Evolutionary conservation across 1,140 invertebrate species (phyloP).

Genomic region (Leptonema lineaticorne): DNA sequence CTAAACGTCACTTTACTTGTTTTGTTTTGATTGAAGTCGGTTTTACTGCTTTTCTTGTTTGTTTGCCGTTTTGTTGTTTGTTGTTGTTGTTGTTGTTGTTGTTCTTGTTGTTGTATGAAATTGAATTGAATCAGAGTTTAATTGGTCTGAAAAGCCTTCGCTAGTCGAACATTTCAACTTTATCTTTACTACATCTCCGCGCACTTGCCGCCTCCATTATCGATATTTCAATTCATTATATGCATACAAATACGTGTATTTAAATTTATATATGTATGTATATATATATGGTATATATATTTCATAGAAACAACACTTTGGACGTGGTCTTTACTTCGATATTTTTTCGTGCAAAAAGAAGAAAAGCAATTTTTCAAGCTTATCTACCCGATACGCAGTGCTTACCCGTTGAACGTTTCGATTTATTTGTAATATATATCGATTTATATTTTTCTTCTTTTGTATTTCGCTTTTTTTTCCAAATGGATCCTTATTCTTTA

Average conservation of each 20-base stretch:
- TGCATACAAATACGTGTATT: too few species aligned
- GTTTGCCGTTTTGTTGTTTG: background rate
- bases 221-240: background rate
- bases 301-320: background rate
- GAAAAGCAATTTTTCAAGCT: slow-evolving; percentile 11
- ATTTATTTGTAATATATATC: slow-evolving; percentile 17
- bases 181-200: slow-evolving; percentile 3
- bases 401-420: slow-evolving; percentile 13
- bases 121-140: slow-evolving; percentile 29
- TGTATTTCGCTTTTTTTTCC: slow-evolving; percentile 19
- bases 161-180: background rate
- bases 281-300: background rate
- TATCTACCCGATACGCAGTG: slow-evolving; percentile 8
- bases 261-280: background rate
- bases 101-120: slow-evolving; percentile 19
- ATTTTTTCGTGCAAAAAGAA: background rate
- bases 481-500: too few species aligned
- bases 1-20: too few species aligned
- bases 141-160: slow-evolving; percentile 8
- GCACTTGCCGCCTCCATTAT: background rate
- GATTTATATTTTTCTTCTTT: slow-evolving; percentile 11
- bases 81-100: background rate
- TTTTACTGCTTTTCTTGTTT: background rate
- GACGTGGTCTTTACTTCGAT: slow-evolving; percentile 1
- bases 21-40: background rate